phyloP scores from a whole-genome alignment of 2,797 vertebrate genomes.

The Ctenopoma multispine region DNA sequence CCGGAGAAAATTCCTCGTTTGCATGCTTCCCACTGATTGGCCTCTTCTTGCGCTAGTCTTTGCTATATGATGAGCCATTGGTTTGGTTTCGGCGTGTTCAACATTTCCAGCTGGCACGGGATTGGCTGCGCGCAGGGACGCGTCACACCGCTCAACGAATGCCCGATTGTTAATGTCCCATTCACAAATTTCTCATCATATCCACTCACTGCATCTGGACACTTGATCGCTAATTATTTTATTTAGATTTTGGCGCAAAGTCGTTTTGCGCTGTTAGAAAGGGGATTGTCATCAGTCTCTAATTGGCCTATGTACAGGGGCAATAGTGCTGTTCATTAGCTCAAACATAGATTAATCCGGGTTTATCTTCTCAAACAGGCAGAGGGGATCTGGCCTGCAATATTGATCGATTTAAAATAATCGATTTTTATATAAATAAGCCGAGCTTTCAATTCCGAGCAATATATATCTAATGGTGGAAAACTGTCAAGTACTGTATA shows the following conservation, averaged over 20 bases:
- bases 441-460: no score
- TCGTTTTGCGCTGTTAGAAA: slow-evolving; percentile 20
- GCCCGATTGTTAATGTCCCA: slow-evolving; percentile 88
- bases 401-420: slow-evolving; percentile 27
- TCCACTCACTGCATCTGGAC: slow-evolving; percentile 41
- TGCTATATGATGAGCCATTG: slow-evolving; percentile 85
- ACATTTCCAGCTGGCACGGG: slow-evolving; percentile 74
- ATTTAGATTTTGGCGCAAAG: slow-evolving; percentile 50
- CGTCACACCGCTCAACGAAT: slow-evolving; percentile 89
- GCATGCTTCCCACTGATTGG: slow-evolving; percentile 91
- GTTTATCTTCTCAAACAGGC: slow-evolving; percentile 26
- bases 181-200: slow-evolving; percentile 92
- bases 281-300: slow-evolving; percentile 31
- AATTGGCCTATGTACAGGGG: slow-evolving; percentile 39
- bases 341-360: slow-evolving; percentile 32
- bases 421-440: slow-evolving; percentile 12
- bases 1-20: slow-evolving; percentile 88
- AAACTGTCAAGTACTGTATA: no score
- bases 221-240: slow-evolving; percentile 60
- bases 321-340: slow-evolving; percentile 32
- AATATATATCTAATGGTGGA: no score
- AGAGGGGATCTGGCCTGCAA: slow-evolving; percentile 14
- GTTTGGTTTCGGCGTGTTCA: slow-evolving; percentile 85
- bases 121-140: slow-evolving; percentile 81
- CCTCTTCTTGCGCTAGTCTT: slow-evolving; percentile 88